Conservation (phyloP, 2,888 invertebrate genomes). For the Brassicogethes aeneus region DNA sequence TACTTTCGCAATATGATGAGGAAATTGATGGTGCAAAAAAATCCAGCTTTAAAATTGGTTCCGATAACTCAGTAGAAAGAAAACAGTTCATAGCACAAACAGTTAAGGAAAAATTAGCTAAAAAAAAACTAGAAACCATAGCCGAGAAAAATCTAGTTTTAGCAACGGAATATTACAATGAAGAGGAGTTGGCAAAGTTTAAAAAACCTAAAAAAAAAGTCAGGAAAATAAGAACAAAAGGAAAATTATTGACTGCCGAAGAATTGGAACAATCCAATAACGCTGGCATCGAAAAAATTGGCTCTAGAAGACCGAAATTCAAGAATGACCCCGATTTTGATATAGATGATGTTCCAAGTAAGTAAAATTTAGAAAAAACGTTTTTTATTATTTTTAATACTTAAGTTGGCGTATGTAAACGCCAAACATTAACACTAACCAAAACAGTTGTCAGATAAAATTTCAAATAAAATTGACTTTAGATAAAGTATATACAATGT, state of each 20-base stretch:
- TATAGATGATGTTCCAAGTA: conserved; percentile 58
- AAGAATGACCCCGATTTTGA: conserved; percentile 36
- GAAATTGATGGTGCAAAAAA: conserved; percentile 71
- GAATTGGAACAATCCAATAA: conserved; percentile 47
- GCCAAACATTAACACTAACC: too few species aligned
- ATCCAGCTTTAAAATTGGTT: conserved; percentile 69
- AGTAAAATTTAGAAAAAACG: conserved; percentile 14
- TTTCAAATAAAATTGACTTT: too few species aligned
- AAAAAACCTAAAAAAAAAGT: conserved; percentile 79
- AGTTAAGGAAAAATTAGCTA: conserved; percentile 52
- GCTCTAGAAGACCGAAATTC: conserved; percentile 27
- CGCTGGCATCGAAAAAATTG: conserved; percentile 27
- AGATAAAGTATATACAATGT: too few species aligned
- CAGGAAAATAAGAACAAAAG: conserved; percentile 57
- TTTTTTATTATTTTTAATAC: conserved; percentile 6
- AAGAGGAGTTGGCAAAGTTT: conserved; percentile 79
- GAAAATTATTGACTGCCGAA: conserved; percentile 58
- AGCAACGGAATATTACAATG: conserved; percentile 83
- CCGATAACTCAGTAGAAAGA: conserved; percentile 48
- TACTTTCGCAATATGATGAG: conserved; percentile 91
- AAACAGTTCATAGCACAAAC: conserved; percentile 42
- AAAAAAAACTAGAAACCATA: conserved; percentile 67
- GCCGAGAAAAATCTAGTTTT: conserved; percentile 55
- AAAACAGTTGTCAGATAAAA: too few species aligned
- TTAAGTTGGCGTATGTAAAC: too few species aligned